Conservation (phyloP, 1,140 invertebrate species). For the Parapsyche elsis region DNA sequence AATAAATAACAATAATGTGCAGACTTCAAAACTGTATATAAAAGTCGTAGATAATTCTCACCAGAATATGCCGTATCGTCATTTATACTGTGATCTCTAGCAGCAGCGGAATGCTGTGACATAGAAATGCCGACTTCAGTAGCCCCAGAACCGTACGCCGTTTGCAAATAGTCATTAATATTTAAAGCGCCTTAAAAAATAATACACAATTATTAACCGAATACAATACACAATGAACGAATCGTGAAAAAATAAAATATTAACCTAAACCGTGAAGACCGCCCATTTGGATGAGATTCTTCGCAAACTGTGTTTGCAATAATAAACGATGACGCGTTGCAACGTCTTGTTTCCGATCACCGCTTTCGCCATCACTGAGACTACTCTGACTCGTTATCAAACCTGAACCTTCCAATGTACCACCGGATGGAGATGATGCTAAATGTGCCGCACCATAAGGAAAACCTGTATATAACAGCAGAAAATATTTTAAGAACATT, state of each 20-base stretch:
- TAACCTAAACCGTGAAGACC: slow-evolving; percentile 45
- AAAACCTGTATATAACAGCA: slow-evolving; percentile 1
- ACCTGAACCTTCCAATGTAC: slow-evolving; percentile 17
- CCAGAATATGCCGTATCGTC: slow-evolving; percentile 46
- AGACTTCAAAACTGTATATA: too few species aligned
- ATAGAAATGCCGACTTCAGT: slow-evolving; percentile 59
- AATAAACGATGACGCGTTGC: slow-evolving; percentile 55
- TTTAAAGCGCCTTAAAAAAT: slow-evolving; percentile 62
- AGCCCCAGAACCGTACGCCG: slow-evolving; percentile 60
- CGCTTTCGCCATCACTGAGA: slow-evolving; percentile 57
- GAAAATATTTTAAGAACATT: background rate
- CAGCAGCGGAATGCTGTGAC: slow-evolving; percentile 53
- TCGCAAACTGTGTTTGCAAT: slow-evolving; percentile 64
- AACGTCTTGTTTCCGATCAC: slow-evolving; percentile 58
- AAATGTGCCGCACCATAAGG: slow-evolving; percentile 28
- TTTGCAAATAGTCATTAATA: slow-evolving; percentile 65
- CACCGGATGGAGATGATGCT: slow-evolving; percentile 29
- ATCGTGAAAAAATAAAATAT: background rate
- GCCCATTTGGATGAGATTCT: slow-evolving; percentile 65
- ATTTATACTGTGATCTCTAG: slow-evolving; percentile 24
- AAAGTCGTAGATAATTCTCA: background rate
- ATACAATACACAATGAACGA: too few species aligned
- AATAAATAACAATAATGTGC: background rate
- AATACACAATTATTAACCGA: background rate
- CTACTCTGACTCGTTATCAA: background rate